Base-by-base conservation (phyloP, 2,113 vertebrate genomes). In the Cairina moschata region DNA sequence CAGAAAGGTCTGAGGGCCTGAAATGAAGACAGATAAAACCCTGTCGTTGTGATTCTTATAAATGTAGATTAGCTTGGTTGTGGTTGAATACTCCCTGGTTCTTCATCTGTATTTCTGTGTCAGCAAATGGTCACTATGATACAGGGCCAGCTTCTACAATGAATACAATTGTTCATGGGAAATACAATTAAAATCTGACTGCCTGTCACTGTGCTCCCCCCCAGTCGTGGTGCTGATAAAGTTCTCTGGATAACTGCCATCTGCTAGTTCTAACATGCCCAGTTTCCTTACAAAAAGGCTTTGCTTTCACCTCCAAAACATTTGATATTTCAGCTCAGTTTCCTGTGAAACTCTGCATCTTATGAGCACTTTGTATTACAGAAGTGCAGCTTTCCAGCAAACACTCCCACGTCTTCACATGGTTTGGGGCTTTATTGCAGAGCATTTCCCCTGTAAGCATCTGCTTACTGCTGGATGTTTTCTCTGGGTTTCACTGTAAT, bases 401-500 rank as follows among this genome's bases (percentile, higher is more conserved):
- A 38, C 6, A 16, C 34, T 86, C 81, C 52, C 52, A 85, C n/a
- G 0, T 66, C 46, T 67, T 96, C 20, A 14, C 78, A 68, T 91
- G 11, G 21, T 75, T 83, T 86, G 81, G 42, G n/a, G 13, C 58
- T 77, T 95, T 42, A 17, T 65, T 58, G 66, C n/a, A 76, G 50
- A 52, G 36, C 11, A 79, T 63, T 73, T 80, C 46, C 28, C 55
- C 68, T 81, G 42, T 15, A 59, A 54, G 17, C 9, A 20, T 56
- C 52, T 69, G 14, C 58, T 89, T 90, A 77, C 59, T 88, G 86
- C 71, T 91, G 58, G 6, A 25, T 80, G 17, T 75, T 84, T 84
- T 18, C 88, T 94, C 54, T 82, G 29, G 22, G 67, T 82, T 74
- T 96, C 93, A 44, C 80, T 94, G 86, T 75, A 90, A 73, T 82